Base-by-base conservation (phyloP, 2,888 invertebrate genomes). In the Cartodere bifasciata region DNA sequence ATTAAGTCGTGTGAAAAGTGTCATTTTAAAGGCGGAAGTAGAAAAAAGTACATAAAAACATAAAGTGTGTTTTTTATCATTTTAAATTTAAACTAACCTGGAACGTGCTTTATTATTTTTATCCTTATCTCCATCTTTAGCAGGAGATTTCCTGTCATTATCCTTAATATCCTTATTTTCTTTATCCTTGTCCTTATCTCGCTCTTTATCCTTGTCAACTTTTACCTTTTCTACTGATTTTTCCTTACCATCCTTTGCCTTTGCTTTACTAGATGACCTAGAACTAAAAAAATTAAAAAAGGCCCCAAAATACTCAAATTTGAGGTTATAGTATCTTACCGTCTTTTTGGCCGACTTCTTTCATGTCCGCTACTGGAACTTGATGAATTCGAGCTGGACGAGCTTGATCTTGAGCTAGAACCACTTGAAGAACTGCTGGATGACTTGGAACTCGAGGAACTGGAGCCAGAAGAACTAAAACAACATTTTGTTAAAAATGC, bases 361-460 rank as follows among this genome's bases (percentile, higher is more conserved):
- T 72, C 70, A 45, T 71, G 67, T 37, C 69, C 74, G 47, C 72
- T 75, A 46, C 75, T 75, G 33, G 72, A 72, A 43, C 72, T 72
- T 36, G 72, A 72, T 0, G 76, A 74, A 3, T 73, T 72, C 24
- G 75, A 74, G 3, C 56, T 66, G 40, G 54, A 65, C 46, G 60
- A 67, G 43, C 70, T 73, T 1, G 62, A 67, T 26, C 58, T 50
- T 15, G 56, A 60, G 36, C 49, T 68, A 56, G 25, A 75, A 67
- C 25, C 75, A 58, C 20, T 77, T 71, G 37, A 75, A 58, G 83
- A 82, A 43, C 80, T 82, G 50, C 80, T 83, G 0, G 81, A 87
- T 5, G 80, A 86, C 29, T 77, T 73, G 0, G 85, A 84, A 9
- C 79, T 75, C 0, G 88, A 86, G 9, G 85, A 83, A 49, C 82